These are phyloP conservation scores for Nowickia ferox DNA, from an alignment of 2,888 invertebrate species.

Conservation along the genomic window DNA sequence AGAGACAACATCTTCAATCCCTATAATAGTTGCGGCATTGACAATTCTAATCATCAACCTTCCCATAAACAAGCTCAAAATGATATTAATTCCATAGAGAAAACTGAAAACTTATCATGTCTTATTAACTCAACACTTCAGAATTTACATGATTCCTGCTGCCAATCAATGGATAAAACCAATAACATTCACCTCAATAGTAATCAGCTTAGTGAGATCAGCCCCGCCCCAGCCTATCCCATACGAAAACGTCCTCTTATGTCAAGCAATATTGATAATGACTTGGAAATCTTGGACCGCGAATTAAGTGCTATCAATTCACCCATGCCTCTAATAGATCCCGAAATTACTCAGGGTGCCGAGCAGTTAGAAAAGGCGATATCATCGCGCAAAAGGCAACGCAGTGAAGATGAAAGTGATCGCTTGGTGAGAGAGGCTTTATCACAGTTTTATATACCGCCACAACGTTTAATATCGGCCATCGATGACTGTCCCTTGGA, in stretches of 20 bases:
- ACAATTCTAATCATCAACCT: constrained; percentile 77
- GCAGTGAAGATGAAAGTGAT: constrained; percentile 87
- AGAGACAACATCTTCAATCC: constrained; percentile 82
- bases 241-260: constrained; percentile 79
- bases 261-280: constrained; percentile 82
- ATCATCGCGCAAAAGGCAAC: constrained; percentile 82
- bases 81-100: constrained; percentile 57
- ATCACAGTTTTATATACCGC: constrained; percentile 89
- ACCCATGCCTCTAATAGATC: constrained; percentile 83
- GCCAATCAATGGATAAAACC: constrained; percentile 22
- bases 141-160: constrained; percentile 38
- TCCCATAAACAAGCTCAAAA: constrained; percentile 73
- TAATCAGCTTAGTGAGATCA: constrained; percentile 65
- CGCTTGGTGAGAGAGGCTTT: constrained; percentile 88
- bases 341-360: constrained; percentile 83
- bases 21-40: constrained; percentile 76
- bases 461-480: constrained; percentile 87
- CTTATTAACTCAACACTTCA: constrained; percentile 33
- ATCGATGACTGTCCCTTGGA: constrained; percentile 86
- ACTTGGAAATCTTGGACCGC: constrained; percentile 83
- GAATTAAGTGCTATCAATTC: constrained; percentile 83
- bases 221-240: constrained; percentile 41
- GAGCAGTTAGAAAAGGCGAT: constrained; percentile 82
- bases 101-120: constrained; percentile 49
- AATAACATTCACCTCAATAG: constrained; percentile 23